A percentile compares a stretch with the other conserved stretches of the same genome.
Evolutionary conservation across 2,797 vertebrate genomes (phyloP).

Genomic region (Pangasius djambal): DNA sequence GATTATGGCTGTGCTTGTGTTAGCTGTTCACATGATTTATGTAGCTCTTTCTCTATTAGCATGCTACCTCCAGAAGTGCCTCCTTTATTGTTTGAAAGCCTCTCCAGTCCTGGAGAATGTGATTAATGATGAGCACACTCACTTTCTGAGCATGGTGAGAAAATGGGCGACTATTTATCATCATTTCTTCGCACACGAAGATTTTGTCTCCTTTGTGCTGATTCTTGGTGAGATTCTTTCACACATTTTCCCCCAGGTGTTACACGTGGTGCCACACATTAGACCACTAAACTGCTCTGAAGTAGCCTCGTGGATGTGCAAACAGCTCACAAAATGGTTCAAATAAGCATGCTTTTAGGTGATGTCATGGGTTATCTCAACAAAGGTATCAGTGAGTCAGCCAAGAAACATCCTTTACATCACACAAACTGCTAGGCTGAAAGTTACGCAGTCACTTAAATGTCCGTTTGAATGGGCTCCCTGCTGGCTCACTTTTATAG

Average conservation of each 20-base stretch:
- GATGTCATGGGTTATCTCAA: conserved; percentile 42
- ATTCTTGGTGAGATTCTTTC: conserved; percentile 19
- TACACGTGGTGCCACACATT: background rate
- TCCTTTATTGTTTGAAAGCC: conserved; percentile 50
- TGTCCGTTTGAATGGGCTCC: background rate
- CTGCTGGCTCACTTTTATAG: conserved; percentile 41
- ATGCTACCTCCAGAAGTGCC: conserved; percentile 36
- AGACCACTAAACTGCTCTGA: background rate
- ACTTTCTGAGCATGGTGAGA: conserved; percentile 33
- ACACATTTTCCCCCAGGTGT: background rate
- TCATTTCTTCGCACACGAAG: conserved; percentile 20
- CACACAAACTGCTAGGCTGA: conserved; percentile 25
- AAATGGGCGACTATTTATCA: conserved; percentile 40
- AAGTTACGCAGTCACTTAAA: conserved; percentile 25
- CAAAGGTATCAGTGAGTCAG: conserved; percentile 45
- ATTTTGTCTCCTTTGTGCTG: conserved; percentile 19
- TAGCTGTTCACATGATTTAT: conserved; percentile 48
- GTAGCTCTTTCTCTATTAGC: conserved; percentile 46
- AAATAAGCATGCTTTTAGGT: conserved; percentile 10
- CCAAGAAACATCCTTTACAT: conserved; percentile 49
- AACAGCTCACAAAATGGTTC: background rate
- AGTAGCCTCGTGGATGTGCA: background rate
- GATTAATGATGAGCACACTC: conserved; percentile 48
- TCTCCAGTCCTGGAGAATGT: conserved; percentile 25
- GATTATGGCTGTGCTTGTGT: conserved; percentile 42